A percentile compares a stretch with the other conserved stretches of the same genome.
Conservation (phyloP, 2,888 invertebrate genomes). For the Stegana nigrithorax region DNA sequence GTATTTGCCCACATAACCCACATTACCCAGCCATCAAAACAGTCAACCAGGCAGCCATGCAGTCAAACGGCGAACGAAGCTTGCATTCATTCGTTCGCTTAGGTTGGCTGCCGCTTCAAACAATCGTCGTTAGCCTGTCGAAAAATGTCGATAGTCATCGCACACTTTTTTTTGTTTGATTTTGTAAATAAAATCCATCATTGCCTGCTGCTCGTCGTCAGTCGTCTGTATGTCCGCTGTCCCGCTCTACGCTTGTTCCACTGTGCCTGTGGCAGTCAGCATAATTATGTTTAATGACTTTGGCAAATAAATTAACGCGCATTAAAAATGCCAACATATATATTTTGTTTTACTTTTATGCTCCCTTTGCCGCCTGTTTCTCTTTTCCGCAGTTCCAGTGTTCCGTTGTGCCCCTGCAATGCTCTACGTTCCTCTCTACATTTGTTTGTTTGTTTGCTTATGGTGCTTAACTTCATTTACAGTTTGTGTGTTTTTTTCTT, state of each 20-base stretch:
- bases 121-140: background rate
- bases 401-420: too few relatives aligned
- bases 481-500: background rate
- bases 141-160: slow-evolving; percentile 14
- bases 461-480: background rate
- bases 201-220: background rate
- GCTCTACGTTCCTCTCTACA: too few relatives aligned
- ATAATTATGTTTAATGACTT: slow-evolving; percentile 40
- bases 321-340: slow-evolving; percentile 10
- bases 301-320: slow-evolving; percentile 45
- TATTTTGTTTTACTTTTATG: background rate
- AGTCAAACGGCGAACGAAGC: too few relatives aligned
- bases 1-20: background rate
- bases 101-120: too few relatives aligned
- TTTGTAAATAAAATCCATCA: slow-evolving; percentile 15
- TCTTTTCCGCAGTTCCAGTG: too few relatives aligned
- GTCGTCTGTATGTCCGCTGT: background rate
- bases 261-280: slow-evolving; percentile 3
- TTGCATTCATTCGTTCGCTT: too few relatives aligned
- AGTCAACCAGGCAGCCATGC: too few relatives aligned
- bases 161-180: slow-evolving; percentile 12
- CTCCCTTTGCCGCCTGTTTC: too few relatives aligned
- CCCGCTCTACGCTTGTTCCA: background rate
- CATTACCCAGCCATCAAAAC: background rate
- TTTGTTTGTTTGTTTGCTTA: background rate